A percentile compares a stretch with the other conserved stretches of the same genome.
These are phyloP conservation scores for Chunga burmeisteri DNA, from an alignment of 2,113 vertebrate species.

Conservation along the genomic window DNA sequence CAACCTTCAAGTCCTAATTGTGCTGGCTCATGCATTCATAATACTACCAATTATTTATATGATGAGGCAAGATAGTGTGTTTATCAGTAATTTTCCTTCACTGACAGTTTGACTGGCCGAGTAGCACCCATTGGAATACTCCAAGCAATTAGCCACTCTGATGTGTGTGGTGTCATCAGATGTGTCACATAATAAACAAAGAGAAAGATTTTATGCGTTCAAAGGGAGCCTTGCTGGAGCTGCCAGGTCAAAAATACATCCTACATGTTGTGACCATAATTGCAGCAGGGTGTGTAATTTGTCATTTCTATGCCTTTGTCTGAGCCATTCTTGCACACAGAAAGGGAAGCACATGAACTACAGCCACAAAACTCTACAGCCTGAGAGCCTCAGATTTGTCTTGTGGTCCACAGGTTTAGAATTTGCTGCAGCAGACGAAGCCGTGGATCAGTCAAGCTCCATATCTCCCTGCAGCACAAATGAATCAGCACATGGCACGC, in stretches of 20 bases:
- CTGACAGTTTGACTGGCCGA: background rate
- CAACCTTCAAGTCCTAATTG: slow-evolving; percentile 44
- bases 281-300: background rate
- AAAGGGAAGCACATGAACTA: background rate
- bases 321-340: background rate
- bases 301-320: background rate
- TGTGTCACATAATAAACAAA: background rate
- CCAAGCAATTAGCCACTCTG: background rate
- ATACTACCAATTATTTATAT: slow-evolving; percentile 9
- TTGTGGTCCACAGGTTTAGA: background rate
- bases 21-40: slow-evolving; percentile 41
- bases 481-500: rapidly evolving
- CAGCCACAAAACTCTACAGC: background rate
- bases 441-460: background rate
- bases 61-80: background rate
- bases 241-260: background rate
- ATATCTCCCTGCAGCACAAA: background rate
- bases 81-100: slow-evolving; percentile 7
- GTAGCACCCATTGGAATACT: background rate
- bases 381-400: background rate
- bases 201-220: background rate
- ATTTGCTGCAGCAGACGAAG: background rate
- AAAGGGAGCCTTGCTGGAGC: background rate
- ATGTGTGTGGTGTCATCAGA: background rate
- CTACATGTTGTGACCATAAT: background rate